phyloP scores from a whole-genome alignment of 2,113 vertebrate species.

The Trogon melanurus region DNA sequence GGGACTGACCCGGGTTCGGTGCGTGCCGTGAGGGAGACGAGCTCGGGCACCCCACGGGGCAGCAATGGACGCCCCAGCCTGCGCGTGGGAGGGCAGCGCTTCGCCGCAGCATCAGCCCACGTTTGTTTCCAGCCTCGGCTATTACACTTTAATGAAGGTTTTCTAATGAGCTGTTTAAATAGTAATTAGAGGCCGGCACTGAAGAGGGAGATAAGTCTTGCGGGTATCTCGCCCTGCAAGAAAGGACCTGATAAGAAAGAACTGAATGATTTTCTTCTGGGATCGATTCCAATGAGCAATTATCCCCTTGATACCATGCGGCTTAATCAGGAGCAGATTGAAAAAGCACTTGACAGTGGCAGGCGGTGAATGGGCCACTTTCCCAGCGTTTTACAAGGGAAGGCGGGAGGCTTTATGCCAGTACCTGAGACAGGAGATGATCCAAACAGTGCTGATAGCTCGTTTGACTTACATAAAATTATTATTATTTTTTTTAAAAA shows the following conservation, averaged over 20 bases:
- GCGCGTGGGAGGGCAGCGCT: background rate
- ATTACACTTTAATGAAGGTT: constrained; percentile 32
- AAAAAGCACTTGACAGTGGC: constrained; percentile 43
- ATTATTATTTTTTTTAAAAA: background rate
- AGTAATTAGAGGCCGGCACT: constrained; percentile 31
- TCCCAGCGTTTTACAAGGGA: constrained; percentile 4
- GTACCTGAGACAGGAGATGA: constrained; percentile 32
- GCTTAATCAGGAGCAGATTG: constrained; percentile 46
- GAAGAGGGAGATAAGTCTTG: constrained; percentile 54
- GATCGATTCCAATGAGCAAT: constrained; percentile 56
- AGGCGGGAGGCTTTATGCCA: background rate
- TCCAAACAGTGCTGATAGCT: background rate
- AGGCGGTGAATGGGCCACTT: constrained; percentile 28
- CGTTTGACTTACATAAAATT: background rate
- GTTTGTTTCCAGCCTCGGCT: background rate
- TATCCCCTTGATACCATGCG: constrained; percentile 44
- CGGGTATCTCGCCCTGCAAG: background rate
- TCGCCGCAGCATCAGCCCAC: background rate
- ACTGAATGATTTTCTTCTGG: constrained; percentile 66
- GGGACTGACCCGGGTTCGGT: accelerated
- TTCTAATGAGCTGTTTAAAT: constrained; percentile 67
- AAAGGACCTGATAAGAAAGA: constrained; percentile 66
- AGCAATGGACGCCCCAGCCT: background rate
- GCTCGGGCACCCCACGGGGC: background rate
- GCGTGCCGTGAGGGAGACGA: accelerated